A percentile compares a stretch with the other conserved stretches of the same genome.
phyloP scores from a whole-genome alignment of 2,888 invertebrate species.

The Petrolisthes cinctipes region DNA sequence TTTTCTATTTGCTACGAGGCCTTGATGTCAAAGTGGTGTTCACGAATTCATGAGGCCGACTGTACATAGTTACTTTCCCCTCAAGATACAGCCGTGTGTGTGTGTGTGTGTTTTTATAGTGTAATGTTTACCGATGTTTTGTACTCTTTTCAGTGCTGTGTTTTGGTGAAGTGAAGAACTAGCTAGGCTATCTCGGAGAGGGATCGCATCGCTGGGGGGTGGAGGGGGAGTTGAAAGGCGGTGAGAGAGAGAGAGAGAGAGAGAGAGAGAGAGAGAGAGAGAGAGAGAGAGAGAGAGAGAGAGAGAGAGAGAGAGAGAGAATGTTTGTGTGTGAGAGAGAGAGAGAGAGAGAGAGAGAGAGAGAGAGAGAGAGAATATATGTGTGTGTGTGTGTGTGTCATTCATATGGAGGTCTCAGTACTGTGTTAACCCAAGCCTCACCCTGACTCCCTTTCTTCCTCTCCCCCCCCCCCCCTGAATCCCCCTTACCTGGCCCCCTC shows the following conservation, averaged over 20 bases:
- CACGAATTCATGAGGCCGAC: too few species aligned
- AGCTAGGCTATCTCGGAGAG: background rate
- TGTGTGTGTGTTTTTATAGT: background rate
- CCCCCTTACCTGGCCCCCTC: background rate
- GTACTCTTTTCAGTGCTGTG: background rate
- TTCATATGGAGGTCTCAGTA: background rate
- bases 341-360: background rate
- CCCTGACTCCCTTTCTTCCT: too few species aligned
- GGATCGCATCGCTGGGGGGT: background rate
- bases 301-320: constrained; percentile 1
- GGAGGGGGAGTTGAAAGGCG: too few species aligned
- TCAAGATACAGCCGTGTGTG: too few species aligned
- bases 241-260: too few species aligned
- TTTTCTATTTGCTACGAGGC: too few species aligned
- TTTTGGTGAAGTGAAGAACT: background rate
- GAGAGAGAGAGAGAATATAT: background rate
- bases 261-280: background rate
- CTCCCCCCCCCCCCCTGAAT: too few species aligned
- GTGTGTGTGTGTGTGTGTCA: background rate
- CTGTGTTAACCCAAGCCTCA: background rate
- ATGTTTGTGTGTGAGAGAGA: background rate
- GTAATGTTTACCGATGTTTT: background rate
- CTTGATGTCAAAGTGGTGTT: too few species aligned
- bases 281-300: constrained; percentile 1
- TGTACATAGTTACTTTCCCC: too few species aligned